phyloP scores from a whole-genome alignment of 2,888 invertebrate genomes.

The Aphodius granarius region DNA sequence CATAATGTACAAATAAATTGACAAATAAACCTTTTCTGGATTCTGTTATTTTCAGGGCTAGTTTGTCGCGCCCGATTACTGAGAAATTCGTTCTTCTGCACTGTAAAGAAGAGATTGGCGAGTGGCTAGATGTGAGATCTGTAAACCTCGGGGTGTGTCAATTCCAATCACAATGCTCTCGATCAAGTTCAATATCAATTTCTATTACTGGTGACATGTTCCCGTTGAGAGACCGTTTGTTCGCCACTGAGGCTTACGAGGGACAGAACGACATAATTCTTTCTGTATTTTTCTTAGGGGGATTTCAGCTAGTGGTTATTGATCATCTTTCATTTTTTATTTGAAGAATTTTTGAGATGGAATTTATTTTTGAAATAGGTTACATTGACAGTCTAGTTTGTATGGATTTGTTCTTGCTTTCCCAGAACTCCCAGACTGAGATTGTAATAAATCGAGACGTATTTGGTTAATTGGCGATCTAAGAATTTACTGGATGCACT shows the following conservation, averaged over 20 bases:
- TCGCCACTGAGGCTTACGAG: background rate
- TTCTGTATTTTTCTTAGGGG: background rate
- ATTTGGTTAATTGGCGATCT: background rate
- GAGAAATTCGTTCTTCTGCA: too few relatives aligned
- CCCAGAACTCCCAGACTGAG: background rate
- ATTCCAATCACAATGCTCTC: background rate
- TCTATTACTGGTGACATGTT: background rate
- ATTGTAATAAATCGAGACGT: background rate
- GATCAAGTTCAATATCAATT: background rate
- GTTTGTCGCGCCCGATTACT: too few relatives aligned
- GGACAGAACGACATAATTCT: background rate
- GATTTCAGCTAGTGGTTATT: background rate
- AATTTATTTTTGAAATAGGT: background rate
- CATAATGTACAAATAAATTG: too few relatives aligned
- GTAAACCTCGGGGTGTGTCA: background rate
- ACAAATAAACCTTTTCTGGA: too few relatives aligned
- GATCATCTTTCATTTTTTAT: background rate
- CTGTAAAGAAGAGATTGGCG: background rate
- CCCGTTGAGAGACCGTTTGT: background rate
- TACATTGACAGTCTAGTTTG: background rate
- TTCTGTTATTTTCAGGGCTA: too few relatives aligned
- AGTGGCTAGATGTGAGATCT: background rate
- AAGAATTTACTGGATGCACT: background rate
- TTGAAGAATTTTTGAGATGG: background rate
- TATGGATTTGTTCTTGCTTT: background rate